phyloP scores from a whole-genome alignment of 2,113 vertebrate genomes.

The Lepus americanus region DNA sequence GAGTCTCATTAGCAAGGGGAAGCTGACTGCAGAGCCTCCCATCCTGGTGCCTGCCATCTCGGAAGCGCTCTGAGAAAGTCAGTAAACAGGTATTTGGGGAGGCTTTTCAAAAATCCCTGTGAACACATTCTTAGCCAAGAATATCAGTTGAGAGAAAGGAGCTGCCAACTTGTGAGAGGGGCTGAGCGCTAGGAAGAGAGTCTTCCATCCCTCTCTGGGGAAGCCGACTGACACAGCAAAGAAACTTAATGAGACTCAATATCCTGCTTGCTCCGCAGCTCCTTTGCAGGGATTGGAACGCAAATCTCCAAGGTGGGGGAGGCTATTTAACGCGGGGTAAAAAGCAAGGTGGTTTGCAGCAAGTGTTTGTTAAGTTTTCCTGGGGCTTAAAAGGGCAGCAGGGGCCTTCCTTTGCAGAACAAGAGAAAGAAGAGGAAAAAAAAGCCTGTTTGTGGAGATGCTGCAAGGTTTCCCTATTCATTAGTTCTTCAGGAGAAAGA shows the following conservation, averaged over 20 bases:
- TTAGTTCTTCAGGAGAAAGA: constrained; percentile 56
- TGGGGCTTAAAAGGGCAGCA: constrained; percentile 75
- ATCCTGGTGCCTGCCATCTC: background rate
- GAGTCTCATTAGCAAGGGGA: constrained; percentile 65
- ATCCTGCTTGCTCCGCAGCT: constrained; percentile 59
- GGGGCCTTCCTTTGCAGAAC: constrained; percentile 74
- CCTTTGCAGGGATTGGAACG: constrained; percentile 47
- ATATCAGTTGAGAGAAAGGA: constrained; percentile 75
- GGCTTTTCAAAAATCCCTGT: constrained; percentile 79
- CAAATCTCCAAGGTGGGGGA: constrained; percentile 65
- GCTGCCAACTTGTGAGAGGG: constrained; percentile 72
- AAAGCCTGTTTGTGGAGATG: constrained; percentile 44
- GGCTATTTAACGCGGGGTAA: constrained; percentile 40
- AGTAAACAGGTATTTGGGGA: constrained; percentile 80
- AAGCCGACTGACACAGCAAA: constrained; percentile 71
- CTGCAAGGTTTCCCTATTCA: constrained; percentile 39
- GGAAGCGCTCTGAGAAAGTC: constrained; percentile 45
- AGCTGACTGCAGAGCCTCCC: background rate
- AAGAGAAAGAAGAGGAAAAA: constrained; percentile 65
- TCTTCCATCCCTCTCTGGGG: constrained; percentile 70
- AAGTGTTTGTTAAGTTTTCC: constrained; percentile 75
- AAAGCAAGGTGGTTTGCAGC: constrained; percentile 75
- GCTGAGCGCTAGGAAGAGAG: constrained; percentile 68
- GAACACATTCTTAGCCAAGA: constrained; percentile 78
- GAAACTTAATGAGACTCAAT: constrained; percentile 80